Base-by-base conservation (phyloP, 1,140 invertebrate genomes). In the Listronotus bonariensis region DNA sequence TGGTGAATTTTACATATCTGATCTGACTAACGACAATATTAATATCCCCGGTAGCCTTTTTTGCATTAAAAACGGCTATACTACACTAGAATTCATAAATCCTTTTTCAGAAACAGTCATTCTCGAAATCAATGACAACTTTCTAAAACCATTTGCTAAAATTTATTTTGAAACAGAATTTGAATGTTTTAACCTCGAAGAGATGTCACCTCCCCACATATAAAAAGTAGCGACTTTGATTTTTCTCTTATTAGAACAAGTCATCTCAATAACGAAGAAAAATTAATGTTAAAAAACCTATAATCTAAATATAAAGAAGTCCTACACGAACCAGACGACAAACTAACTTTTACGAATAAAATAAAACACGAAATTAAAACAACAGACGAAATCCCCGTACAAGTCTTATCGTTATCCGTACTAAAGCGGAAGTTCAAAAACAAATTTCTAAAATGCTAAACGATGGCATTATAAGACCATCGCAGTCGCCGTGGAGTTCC, bases 391-490 rank as follows among this genome's bases (percentile, higher is more conserved):
- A 9, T 52, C 18, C 38, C 20, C 26, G n/a, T n/a, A n/a, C n/a
- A n/a, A n/a, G n/a, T n/a, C n/a, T n/a, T n/a, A n/a, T n/a, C n/a
- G n/a, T n/a, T n/a, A n/a, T n/a, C n/a, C n/a, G n/a, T n/a, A n/a
- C n/a, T n/a, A n/a, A n/a, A n/a, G 67, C 65, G 54, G 76, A 78
- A 69, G 69, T 77, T 9, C 64, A 74, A 41, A 62, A 14, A 34
- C 54, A 20, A 62, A 68, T 72, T 8, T 17, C 56, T 32, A 67
- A 69, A 61, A 64, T 71, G 56, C 20, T 71, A 8, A 32, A 65
- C 6, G 41, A 68, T 17, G 38, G 51, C 0, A 66, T 73, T 3
- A 72, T 70, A 15, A 40, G 36, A 42, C 58, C 58, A 40, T 54
- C 20, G 15, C 18, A n/a, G 10, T 36, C 18, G n/a, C 57, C 65